Percentiles rank a stretch among this genome's conserved stretches.
phyloP scores from a whole-genome alignment of 64 coral and sea anemone species.

The Pocillopora damicornis region DNA sequence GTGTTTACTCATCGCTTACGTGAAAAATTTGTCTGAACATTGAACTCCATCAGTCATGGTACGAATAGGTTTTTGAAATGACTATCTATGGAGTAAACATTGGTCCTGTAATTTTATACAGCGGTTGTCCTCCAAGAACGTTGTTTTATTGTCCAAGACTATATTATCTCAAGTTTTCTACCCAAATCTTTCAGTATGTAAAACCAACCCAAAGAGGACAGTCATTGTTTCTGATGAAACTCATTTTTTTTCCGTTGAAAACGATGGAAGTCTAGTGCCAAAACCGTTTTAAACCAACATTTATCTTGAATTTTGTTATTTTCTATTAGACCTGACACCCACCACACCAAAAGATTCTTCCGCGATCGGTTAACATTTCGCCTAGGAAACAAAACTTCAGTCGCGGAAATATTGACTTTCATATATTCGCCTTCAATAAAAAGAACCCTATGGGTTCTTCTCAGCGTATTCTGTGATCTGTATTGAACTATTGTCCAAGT shows the following conservation, averaged over 20 bases:
- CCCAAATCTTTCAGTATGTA: neutral
- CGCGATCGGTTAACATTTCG: conserved; percentile 34
- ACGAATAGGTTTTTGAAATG: neutral
- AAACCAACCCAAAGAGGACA: neutral
- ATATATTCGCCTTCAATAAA: conserved; percentile 9
- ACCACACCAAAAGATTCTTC: conserved; percentile 27
- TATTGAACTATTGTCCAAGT: conserved; percentile 9
- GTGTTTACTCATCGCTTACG: neutral
- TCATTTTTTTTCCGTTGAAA: neutral
- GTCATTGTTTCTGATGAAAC: neutral
- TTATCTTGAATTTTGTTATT: neutral
- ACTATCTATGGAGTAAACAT: neutral
- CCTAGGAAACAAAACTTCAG: conserved; percentile 20
- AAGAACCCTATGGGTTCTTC: conserved; percentile 14
- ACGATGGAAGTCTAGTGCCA: neutral
- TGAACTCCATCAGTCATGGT: too few relatives aligned
- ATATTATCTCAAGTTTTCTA: neutral
- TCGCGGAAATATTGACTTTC: neutral
- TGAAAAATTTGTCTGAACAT: neutral
- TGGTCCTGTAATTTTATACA: neutral
- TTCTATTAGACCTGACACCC: neutral
- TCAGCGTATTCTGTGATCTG: neutral
- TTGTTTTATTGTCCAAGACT: neutral
- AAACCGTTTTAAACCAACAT: neutral
- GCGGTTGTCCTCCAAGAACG: neutral